Conservation (phyloP, 2,888 invertebrate species). For the Halictus ligatus region DNA sequence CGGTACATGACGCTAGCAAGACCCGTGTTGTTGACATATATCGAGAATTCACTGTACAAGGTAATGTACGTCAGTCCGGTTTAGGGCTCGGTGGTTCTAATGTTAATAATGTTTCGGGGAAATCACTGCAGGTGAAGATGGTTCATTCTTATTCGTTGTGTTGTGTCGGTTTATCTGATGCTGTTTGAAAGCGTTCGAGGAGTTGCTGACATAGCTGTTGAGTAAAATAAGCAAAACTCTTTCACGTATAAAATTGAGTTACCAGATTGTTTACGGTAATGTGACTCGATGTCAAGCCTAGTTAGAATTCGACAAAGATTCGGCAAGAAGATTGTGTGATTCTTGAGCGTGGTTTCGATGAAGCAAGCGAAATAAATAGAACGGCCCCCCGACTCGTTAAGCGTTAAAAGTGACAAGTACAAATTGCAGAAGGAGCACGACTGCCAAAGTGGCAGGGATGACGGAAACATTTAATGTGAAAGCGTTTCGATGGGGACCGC, state of each 20-base stretch:
- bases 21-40: no score
- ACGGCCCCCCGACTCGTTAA: neutral
- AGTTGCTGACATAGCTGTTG: no score
- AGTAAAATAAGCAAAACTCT: no score
- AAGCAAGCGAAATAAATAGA: neutral
- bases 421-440: neutral
- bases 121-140: no score
- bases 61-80: no score
- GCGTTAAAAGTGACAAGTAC: neutral
- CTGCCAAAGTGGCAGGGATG: conserved; percentile 3
- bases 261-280: neutral
- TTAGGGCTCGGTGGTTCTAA: no score
- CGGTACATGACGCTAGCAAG: no score
- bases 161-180: no score
- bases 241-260: neutral
- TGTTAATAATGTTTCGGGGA: no score
- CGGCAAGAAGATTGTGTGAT: neutral
- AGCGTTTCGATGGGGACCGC: neutral
- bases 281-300: neutral
- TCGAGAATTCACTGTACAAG: no score
- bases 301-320: neutral
- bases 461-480: conserved; percentile 8
- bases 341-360: neutral
- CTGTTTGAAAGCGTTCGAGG: no score
- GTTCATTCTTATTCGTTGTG: neutral